Conservation (phyloP, 1,140 invertebrate genomes). For the Tribolium castaneum region DNA sequence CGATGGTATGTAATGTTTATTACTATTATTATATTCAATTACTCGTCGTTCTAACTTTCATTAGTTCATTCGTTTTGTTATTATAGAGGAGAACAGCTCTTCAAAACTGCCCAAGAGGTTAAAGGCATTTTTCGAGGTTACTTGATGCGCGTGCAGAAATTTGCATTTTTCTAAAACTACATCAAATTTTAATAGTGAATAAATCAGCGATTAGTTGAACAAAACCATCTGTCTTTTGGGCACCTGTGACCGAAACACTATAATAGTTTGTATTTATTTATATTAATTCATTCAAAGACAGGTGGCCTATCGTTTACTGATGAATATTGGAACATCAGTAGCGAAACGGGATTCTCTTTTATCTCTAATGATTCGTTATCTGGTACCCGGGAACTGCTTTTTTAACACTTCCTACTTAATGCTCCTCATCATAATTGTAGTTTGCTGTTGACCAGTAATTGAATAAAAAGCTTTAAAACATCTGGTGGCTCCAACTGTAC, state of each 20-base stretch:
- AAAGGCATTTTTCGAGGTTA: slow-evolving; percentile 19
- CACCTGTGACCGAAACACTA: slow-evolving; percentile 2
- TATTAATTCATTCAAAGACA: slow-evolving; percentile 1
- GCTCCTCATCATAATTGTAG: slow-evolving; percentile 23
- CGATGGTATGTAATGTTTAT: slow-evolving; percentile 33
- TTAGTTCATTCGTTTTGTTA: slow-evolving; percentile 23
- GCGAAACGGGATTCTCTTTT: slow-evolving; percentile 11
- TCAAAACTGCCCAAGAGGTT: slow-evolving; percentile 3
- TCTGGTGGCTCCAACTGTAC: slow-evolving; percentile 4
- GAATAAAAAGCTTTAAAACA: slow-evolving; percentile 19
- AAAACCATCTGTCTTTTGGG: slow-evolving; percentile 21
- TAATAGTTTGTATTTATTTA: slow-evolving; percentile 13
- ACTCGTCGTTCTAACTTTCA: slow-evolving; percentile 31
- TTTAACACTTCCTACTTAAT: slow-evolving; percentile 24
- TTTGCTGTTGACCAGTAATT: slow-evolving; percentile 27
- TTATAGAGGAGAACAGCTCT: neutral
- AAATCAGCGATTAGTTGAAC: slow-evolving; percentile 11
- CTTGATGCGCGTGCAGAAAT: neutral
- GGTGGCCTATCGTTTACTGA: slow-evolving; percentile 20
- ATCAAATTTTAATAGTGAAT: slow-evolving; percentile 13
- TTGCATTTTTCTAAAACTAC: neutral
- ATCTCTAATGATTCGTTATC: slow-evolving; percentile 32
- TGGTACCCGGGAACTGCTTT: slow-evolving; percentile 19
- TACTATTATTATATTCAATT: slow-evolving; percentile 36
- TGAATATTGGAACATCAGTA: slow-evolving; percentile 27